These are phyloP conservation scores for Botrylloides violaceus DNA, from an alignment of 23 tunicate genomes.

Conservation along the genomic window DNA sequence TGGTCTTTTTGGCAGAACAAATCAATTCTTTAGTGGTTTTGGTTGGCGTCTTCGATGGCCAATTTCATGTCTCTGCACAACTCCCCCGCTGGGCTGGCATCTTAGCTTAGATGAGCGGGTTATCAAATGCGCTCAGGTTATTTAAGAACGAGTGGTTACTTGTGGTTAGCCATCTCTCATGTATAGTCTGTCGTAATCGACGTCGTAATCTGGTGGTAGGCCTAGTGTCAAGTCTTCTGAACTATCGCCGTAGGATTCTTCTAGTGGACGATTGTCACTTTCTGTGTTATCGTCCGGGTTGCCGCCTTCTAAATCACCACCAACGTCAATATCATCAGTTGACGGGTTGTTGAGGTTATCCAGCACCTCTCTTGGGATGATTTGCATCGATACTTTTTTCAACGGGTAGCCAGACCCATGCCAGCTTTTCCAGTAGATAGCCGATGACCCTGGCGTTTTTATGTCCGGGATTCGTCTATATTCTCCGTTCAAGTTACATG, in stretches of 20 bases:
- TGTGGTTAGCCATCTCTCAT: neutral
- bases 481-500: slow-evolving; percentile 78
- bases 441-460: neutral
- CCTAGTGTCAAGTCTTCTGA: neutral
- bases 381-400: slow-evolving; percentile 59
- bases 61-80: too few relatives aligned
- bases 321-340: neutral
- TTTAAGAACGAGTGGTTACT: too few relatives aligned
- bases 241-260: neutral
- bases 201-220: neutral
- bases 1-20: too few relatives aligned
- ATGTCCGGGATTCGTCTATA: slow-evolving; percentile 15
- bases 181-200: neutral
- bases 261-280: neutral
- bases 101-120: too few relatives aligned
- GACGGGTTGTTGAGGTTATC: neutral
- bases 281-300: neutral
- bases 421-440: slow-evolving; percentile 43
- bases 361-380: slow-evolving; percentile 57
- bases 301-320: neutral
- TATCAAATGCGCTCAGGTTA: too few relatives aligned
- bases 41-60: too few relatives aligned
- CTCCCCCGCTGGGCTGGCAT: too few relatives aligned
- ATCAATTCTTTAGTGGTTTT: too few relatives aligned
- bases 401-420: slow-evolving; percentile 45